Evolutionary conservation across 2,888 invertebrate species (phyloP), one percentile per base, ranked within the genome.

Genomic region (Leptopterna dolabrata): DNA sequence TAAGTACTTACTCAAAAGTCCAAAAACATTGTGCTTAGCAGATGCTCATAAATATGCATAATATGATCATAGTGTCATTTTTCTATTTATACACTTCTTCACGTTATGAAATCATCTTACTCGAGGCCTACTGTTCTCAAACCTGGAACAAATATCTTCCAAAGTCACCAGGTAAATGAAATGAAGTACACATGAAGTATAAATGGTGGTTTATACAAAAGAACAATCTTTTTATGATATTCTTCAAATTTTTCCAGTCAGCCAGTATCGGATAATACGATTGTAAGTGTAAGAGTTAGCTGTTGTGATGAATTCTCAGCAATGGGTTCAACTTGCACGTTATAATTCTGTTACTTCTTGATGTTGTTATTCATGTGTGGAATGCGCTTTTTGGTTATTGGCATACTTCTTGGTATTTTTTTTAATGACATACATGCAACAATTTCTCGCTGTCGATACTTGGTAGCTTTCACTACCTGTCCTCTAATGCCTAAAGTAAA

Each of bases 191-290:
- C 14, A 19, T 45, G 41, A 78, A 76, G 36, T 76, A 36, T 29
- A n/a, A 24, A 6, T 19, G 1, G 71, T 14, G 16, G 55, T 71
- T 71, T 16, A 19, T 16, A 71, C 27, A 27, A 14, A 13, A 36
- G 71, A 24, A 36, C 41, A n/a, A 29, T 41, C 27, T 78, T 45
- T n/a, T 78, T 6, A 43, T 27, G 43, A n/a, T 45, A 24, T 43
- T 43, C 45, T 78, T 19, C 0, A 45, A 78, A 36, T 78, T 78
- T 78, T 78, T 78, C 41, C 45, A 78, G 78, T 78, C 78, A 43
- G 78, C 78, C 14, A n/a, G 13, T 11, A 13, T 63, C 27, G 63
- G 63, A 63, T 27, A 24, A 27, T 24, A 63, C 11, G 19, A 63
- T 27, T 63, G 63, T 63, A 63, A 63, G 63, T 63, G 24, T 63